A percentile compares a stretch with the other conserved stretches of the same genome.
Evolutionary conservation across 2,888 invertebrate species (phyloP).

Genomic region (Dolomedes plantarius): DNA sequence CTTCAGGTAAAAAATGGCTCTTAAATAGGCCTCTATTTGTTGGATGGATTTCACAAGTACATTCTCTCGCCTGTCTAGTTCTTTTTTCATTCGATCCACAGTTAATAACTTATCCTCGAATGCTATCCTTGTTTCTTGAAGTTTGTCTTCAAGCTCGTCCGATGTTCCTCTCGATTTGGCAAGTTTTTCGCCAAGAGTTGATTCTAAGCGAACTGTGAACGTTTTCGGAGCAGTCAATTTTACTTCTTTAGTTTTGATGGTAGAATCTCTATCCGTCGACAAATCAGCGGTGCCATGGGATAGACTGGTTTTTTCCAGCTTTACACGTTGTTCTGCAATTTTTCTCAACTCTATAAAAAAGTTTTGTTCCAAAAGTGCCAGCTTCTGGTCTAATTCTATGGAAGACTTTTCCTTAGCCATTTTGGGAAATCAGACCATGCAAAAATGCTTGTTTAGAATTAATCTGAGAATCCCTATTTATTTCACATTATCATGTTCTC

Average conservation of each 20-base stretch:
- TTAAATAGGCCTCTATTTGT: constrained; percentile 25
- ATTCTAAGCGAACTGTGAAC: constrained; percentile 25
- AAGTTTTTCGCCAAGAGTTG: constrained; percentile 33
- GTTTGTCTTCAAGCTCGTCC: constrained; percentile 48
- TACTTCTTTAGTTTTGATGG: neutral
- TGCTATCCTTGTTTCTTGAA: neutral
- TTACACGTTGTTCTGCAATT: neutral
- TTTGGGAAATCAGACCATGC: no score
- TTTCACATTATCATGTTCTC: no score
- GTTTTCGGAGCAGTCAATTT: neutral
- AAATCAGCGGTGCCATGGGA: neutral
- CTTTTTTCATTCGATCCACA: constrained; percentile 13
- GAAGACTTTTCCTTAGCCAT: no score
- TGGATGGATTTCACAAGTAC: constrained; percentile 19
- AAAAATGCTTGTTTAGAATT: no score
- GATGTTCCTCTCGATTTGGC: constrained; percentile 13
- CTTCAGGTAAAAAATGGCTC: constrained; percentile 33
- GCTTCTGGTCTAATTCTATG: neutral
- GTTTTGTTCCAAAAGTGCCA: neutral
- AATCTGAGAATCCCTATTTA: no score
- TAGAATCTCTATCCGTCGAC: neutral
- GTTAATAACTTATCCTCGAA: constrained; percentile 20
- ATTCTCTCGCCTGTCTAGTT: constrained; percentile 14
- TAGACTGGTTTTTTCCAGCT: neutral
- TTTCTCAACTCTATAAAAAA: neutral